phyloP scores from a whole-genome alignment of 2,113 vertebrate genomes.

The Tupaia chinensis region DNA sequence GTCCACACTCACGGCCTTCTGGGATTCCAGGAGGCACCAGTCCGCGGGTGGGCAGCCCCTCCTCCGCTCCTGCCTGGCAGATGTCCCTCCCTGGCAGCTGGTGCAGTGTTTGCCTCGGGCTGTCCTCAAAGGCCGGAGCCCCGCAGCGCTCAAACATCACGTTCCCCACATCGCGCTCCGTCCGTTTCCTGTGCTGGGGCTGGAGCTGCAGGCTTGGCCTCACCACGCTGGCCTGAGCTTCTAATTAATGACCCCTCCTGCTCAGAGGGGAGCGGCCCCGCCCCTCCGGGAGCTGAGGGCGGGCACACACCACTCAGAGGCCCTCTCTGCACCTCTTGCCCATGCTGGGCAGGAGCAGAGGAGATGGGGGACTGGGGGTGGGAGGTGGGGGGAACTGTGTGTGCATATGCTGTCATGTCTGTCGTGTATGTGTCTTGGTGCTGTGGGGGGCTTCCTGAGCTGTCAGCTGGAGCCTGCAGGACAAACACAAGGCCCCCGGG shows the following conservation, averaged over 20 bases:
- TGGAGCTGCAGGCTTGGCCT: neutral
- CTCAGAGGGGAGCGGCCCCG: rapidly evolving
- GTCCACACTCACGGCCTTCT: neutral
- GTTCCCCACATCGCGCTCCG: neutral
- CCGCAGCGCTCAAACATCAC: neutral
- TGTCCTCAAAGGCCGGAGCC: neutral
- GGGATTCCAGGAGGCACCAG: neutral
- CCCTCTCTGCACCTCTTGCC: neutral
- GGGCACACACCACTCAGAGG: neutral
- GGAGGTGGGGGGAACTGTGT: neutral
- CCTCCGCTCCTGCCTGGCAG: neutral
- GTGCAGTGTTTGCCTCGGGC: neutral
- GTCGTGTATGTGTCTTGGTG: neutral
- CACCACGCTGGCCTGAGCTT: neutral
- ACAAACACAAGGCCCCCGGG: neutral
- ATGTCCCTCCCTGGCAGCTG: neutral
- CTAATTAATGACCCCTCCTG: neutral
- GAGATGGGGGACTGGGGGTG: neutral
- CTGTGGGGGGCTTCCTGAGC: neutral
- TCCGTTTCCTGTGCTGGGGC: slow-evolving; percentile 18
- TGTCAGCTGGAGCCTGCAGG: neutral
- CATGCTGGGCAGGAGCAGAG: neutral
- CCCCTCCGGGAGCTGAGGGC: neutral
- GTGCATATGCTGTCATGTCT: neutral
- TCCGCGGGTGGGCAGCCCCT: neutral